Percentiles rank a stretch among this genome's conserved stretches.
Evolutionary conservation across 2,888 invertebrate genomes (phyloP).

Genomic region (Drosophila neonasuta): DNA sequence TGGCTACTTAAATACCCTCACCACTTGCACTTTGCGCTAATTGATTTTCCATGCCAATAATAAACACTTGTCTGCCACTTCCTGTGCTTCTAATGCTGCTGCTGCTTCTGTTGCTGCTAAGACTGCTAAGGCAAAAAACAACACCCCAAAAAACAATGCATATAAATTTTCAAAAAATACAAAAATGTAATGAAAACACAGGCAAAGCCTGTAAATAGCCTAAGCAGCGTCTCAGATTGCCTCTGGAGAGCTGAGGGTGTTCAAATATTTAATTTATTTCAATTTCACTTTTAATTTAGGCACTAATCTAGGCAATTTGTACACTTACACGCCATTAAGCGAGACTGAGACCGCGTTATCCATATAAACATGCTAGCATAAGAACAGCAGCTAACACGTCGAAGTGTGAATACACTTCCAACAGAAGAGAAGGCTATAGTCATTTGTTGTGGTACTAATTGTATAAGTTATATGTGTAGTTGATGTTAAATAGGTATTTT

Average conservation of each 20-base stretch:
- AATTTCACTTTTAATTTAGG: conserved; percentile 77
- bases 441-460: no score
- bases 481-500: no score
- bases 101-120: no score
- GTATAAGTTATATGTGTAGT: no score
- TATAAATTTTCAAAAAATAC: conserved; percentile 57
- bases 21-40: conserved; percentile 52
- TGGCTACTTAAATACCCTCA: conserved; percentile 37
- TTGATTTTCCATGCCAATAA: conserved; percentile 70
- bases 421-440: not conserved
- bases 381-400: conserved; percentile 10
- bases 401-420: conserved; percentile 42
- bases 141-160: conserved; percentile 31
- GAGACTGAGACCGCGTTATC: conserved; percentile 37
- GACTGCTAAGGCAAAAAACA: conserved; percentile 1
- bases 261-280: conserved; percentile 77
- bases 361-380: conserved; percentile 22
- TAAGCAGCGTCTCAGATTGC: conserved; percentile 33
- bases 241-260: conserved; percentile 24
- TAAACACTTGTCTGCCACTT: conserved; percentile 54
- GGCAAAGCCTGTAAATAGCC: conserved; percentile 15
- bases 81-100: not conserved
- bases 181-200: conserved; percentile 43
- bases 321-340: conserved; percentile 76
- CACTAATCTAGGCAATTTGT: conserved; percentile 79